A percentile compares a stretch with the other conserved stretches of the same genome.
Conservation (phyloP, 2,888 invertebrate genomes). For the Melangyna quadrimaculata region DNA sequence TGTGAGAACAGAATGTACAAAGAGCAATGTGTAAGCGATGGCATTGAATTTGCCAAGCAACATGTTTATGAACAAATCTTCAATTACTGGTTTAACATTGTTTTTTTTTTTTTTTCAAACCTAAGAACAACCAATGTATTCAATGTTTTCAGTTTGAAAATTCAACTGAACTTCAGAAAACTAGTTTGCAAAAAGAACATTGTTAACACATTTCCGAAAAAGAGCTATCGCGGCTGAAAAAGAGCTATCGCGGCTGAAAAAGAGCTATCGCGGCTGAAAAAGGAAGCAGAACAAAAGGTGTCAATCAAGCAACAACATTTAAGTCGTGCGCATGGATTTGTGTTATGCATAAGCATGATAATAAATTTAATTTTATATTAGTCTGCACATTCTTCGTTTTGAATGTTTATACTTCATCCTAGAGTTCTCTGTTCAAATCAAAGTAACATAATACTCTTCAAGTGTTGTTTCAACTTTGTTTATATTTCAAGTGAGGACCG, state of each 20-base stretch:
- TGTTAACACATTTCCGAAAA: neutral
- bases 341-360: no score
- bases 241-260: no score
- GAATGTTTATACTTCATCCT: no score
- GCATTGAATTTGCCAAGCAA: neutral
- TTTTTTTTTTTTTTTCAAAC: conserved; percentile 2
- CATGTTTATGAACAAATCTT: neutral
- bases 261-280: no score
- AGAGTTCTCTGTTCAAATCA: no score
- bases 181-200: neutral
- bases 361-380: no score
- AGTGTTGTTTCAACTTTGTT: no score
- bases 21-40: neutral
- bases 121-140: neutral
- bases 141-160: conserved; percentile 11
- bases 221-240: neutral
- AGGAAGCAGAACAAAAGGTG: neutral
- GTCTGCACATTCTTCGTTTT: no score
- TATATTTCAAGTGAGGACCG: no score
- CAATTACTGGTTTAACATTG: neutral
- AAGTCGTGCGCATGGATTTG: neutral
- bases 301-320: neutral
- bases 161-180: neutral
- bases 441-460: no score
- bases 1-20: neutral